Base-by-base conservation (phyloP, 2,113 vertebrate species). In the Prietella phreatophila region DNA sequence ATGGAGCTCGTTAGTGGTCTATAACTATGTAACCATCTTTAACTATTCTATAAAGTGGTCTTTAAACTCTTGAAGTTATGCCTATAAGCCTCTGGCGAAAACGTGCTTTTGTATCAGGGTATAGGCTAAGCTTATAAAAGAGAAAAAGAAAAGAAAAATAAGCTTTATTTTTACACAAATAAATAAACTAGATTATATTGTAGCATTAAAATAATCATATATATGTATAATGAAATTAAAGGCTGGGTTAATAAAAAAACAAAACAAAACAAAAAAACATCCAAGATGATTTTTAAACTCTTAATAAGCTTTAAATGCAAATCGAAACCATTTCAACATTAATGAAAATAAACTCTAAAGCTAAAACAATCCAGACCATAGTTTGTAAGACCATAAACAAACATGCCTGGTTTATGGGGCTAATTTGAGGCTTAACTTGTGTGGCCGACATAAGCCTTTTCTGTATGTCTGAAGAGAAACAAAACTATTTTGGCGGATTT, bases 1-100 rank as follows among this genome's bases (percentile, higher is more conserved):
- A 88, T 76, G 67, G 56, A 60, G 82, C 86, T 84, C n/a, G 58
- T 83, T 76, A 75, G 86, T 60, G 82, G 69, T 83, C 36, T 87
- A 60, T 61, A 85, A 85, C 84, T 85, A 42, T 85, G 53, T 60
- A 85, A 56, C 84, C 53, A 76, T 56, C 71, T 60, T 60, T 85
- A 85, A 85, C 84, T 76, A 60, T 85, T 85, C 84, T 76, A 76
- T 76, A 85, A 85, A 85, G n/a, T 55, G 65, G 25, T 71, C 47
- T 84, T 84, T 71, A 69, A 85, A 75, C 53, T 82, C 53, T 39
- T 83, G 22, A 82, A 58, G 80, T 27, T 69, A 60, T n/a, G 63
- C 63, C 33, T 22, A 60, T 67, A 85, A 85, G 36, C 84, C 84
- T 85, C 53, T 30, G 56, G 84, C 56, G n/a, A 55, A 75, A 73